Percentiles rank a stretch among this genome's conserved stretches.
Conservation (phyloP, 2,888 invertebrate species). For the Scrobipalpa costella region DNA sequence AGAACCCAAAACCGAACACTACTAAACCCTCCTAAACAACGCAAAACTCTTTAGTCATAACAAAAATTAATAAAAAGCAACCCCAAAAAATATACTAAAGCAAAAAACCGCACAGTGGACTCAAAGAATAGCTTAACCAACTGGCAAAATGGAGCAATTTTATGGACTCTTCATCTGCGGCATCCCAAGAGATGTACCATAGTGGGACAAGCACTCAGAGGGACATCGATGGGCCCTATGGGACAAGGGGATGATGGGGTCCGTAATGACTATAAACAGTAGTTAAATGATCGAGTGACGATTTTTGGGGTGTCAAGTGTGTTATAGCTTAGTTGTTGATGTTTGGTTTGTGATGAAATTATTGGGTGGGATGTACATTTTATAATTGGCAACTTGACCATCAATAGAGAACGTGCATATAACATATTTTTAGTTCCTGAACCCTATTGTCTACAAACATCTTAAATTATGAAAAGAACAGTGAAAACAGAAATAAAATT, state of each 20-base stretch:
- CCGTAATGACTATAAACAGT: slow-evolving; percentile 74
- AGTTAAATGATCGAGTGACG: slow-evolving; percentile 68
- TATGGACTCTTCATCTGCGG: slow-evolving; percentile 21
- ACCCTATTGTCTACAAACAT: no score
- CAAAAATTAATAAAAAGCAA: slow-evolving; percentile 27
- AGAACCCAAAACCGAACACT: background rate
- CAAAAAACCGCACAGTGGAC: slow-evolving; percentile 12
- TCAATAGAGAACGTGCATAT: no score
- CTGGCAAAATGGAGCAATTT: slow-evolving; percentile 31
- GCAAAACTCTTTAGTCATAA: background rate
- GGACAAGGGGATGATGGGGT: slow-evolving; percentile 30
- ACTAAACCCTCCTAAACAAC: background rate
- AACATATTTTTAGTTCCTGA: no score
- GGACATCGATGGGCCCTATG: slow-evolving; percentile 16
- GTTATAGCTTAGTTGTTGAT: slow-evolving; percentile 15
- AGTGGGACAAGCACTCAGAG: background rate
- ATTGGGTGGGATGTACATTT: background rate
- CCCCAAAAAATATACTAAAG: background rate
- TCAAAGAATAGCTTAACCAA: slow-evolving; percentile 15
- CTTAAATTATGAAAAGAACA: no score
- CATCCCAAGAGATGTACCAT: background rate
- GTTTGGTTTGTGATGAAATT: slow-evolving; percentile 3
- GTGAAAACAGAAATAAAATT: no score
- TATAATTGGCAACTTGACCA: background rate
- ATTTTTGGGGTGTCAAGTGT: slow-evolving; percentile 33